Evolutionary conservation across 2,113 vertebrate species (phyloP), one percentile per base, ranked within the genome.

Genomic region (Chaenocephalus aceratus): DNA sequence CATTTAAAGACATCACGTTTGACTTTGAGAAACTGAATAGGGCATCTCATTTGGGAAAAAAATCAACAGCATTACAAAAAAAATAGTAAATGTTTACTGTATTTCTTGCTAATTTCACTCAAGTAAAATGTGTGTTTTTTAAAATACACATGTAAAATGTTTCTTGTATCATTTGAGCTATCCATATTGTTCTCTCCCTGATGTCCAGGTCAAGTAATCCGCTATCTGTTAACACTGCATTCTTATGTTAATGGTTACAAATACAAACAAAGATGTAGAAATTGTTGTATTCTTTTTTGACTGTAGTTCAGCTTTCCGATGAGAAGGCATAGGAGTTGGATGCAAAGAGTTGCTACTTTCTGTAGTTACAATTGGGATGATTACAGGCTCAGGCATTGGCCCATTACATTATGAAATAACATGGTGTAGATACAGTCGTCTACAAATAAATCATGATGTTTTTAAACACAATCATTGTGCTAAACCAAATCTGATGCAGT

Each of bases 231-330:
- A 85, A 78, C 41, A 16, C 54, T 51, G 11, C 21, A 21, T 65
- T 67, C n/a, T 49, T 57, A n/a, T 63, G 6, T 2, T 44, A 72
- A 77, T 11, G 14, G 79, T 71, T 86, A 34, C 12, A 76, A 59
- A 57, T 26, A 67, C 14, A 79, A 44, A 72, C 7, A 74, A 18
- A 64, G 9, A 16, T 4, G 54, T 65, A 60, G 49, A 82, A 75
- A 79, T 34, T 62, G 52, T 30, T 66, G 14, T 79, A 44, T 54
- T 74, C 2, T 65, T 52, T 64, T 64, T 57, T 21, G 21, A 48
- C 9, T 51, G 26, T 48, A 41, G 49, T 67, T 44, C 3, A 80
- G 44, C 62, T 44, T 70, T 83, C 49, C 63, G 70, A 58, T 74
- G 75, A 65, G 53, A 77, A 66, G 69, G 58, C 34, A 34, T 44